Evolutionary conservation across 2,888 invertebrate genomes (phyloP).

Genomic region (Nomada ruficornis): DNA sequence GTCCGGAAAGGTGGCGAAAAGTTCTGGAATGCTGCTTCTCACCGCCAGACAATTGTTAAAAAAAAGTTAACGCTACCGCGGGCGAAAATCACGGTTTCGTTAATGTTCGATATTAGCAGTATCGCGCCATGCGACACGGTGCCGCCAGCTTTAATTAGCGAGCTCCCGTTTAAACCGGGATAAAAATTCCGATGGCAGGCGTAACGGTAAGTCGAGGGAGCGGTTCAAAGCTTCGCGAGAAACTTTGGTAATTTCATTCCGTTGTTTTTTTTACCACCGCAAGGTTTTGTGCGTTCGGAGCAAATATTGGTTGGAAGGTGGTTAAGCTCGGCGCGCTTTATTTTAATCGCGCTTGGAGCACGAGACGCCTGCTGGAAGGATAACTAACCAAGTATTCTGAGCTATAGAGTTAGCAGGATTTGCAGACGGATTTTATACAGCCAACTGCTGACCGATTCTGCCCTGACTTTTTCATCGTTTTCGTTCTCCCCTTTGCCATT

Average conservation of each 20-base stretch:
- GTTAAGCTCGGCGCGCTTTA: neutral
- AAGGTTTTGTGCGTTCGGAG: neutral
- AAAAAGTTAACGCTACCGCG: neutral
- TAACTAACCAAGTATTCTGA: neutral
- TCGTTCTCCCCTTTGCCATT: neutral
- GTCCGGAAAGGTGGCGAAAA: neutral
- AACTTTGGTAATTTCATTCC: neutral
- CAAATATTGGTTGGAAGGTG: neutral
- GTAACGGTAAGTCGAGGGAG: neutral
- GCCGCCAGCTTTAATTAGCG: neutral
- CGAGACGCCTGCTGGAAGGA: constrained; percentile 17
- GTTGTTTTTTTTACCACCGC: neutral
- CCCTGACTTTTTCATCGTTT: neutral
- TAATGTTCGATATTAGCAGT: neutral
- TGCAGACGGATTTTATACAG: constrained; percentile 2
- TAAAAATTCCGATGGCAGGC: no score
- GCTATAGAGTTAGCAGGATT: constrained; percentile 1
- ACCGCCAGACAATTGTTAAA: neutral
- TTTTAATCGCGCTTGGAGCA: neutral
- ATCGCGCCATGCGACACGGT: neutral
- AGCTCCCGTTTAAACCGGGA: neutral
- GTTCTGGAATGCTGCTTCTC: neutral
- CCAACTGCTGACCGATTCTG: neutral
- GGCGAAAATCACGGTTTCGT: neutral
- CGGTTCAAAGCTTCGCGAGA: neutral